These are phyloP conservation scores for Trematocara macrostoma DNA, from an alignment of 2,113 vertebrate genomes.

Conservation along the genomic window DNA sequence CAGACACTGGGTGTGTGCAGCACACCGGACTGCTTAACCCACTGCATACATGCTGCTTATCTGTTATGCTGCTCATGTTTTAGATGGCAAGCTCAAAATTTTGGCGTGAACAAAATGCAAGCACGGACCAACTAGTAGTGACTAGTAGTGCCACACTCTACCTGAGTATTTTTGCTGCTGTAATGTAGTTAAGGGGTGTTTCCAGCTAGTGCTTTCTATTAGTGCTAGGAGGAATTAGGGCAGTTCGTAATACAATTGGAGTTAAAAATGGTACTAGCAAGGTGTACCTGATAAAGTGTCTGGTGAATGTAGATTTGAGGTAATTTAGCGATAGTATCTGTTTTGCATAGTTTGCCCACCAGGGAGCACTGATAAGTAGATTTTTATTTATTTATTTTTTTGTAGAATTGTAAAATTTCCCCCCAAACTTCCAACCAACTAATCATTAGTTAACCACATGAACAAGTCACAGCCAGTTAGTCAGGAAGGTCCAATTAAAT, in stretches of 20 bases:
- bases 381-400: neutral
- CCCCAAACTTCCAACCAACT: too few relatives aligned
- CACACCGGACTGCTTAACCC: neutral
- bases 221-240: neutral
- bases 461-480: too few relatives aligned
- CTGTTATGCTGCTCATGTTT: neutral
- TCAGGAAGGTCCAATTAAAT: too few relatives aligned
- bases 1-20: neutral
- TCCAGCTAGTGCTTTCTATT: neutral
- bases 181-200: neutral
- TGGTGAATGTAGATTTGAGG: neutral
- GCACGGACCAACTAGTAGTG: neutral
- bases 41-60: rapidly evolving
- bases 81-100: neutral
- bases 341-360: neutral
- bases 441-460: too few relatives aligned
- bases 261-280: neutral
- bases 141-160: neutral
- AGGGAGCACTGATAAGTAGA: neutral
- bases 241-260: neutral
- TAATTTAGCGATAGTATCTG: neutral
- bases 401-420: too few relatives aligned
- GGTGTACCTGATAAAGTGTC: neutral
- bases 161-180: neutral
- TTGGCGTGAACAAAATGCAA: neutral